Evolutionary conservation across 2,797 vertebrate species (phyloP).

Genomic region (Muscicapa comitata): DNA sequence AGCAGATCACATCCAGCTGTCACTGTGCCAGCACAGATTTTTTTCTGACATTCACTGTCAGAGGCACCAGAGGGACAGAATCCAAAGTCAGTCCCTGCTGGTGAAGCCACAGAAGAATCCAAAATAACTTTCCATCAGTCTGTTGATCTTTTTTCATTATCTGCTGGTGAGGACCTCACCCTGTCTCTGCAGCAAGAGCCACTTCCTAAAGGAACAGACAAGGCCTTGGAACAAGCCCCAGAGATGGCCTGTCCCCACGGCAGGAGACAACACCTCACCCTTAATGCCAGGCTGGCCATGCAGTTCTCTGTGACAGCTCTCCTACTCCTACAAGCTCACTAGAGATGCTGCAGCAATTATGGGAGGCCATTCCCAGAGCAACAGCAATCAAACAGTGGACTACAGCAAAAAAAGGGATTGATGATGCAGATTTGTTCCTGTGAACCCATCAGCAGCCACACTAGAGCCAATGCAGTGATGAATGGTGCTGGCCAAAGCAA

Average conservation of each 20-base stretch:
- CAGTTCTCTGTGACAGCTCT: not conserved
- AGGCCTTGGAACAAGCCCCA: not conserved
- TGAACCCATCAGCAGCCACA: not conserved
- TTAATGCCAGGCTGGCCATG: not conserved
- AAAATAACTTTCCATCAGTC: not conserved
- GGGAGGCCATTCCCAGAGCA: not conserved
- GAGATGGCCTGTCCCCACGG: not conserved
- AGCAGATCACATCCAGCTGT: not conserved
- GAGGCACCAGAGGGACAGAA: not conserved
- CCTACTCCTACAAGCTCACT: accelerated
- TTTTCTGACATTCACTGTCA: not conserved
- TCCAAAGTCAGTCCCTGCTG: not conserved
- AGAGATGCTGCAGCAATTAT: not conserved
- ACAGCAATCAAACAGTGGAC: not conserved
- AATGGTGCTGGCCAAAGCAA: not conserved
- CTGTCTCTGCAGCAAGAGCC: not conserved
- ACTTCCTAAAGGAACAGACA: not conserved
- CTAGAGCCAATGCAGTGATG: not conserved
- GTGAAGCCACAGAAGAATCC: not conserved
- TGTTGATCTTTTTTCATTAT: not conserved
- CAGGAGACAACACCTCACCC: not conserved
- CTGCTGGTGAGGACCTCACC: not conserved
- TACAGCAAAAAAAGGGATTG: not conserved
- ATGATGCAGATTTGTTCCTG: accelerated
- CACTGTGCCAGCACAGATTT: not conserved